A percentile compares a stretch with the other conserved stretches of the same genome.
Evolutionary conservation across 64 coral and sea anemone species (phyloP).

Genomic region (Stylophora pistillata): DNA sequence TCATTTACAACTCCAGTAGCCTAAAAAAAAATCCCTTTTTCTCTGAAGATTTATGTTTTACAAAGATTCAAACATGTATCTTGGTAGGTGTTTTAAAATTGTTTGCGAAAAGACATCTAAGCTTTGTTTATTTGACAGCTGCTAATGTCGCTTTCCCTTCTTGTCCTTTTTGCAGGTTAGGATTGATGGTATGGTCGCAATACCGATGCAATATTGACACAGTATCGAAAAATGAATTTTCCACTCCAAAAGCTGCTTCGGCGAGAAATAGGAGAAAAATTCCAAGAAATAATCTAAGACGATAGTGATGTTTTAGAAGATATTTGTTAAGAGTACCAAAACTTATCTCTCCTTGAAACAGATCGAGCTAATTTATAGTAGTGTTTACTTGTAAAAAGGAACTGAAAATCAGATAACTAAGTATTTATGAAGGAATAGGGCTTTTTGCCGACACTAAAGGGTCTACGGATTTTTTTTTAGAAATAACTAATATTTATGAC

Average conservation of each 20-base stretch:
- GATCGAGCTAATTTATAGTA: neutral
- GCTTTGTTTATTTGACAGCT: neutral
- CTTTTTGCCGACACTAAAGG: neutral
- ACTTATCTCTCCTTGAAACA: neutral
- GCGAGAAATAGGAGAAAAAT: neutral
- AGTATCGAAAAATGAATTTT: neutral
- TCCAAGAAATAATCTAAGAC: neutral
- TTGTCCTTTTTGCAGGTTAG: neutral
- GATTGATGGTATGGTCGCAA: neutral
- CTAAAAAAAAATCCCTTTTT: no score
- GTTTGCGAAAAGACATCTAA: neutral
- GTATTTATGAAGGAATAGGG: neutral
- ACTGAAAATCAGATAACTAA: neutral
- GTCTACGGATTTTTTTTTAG: neutral
- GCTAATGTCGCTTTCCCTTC: neutral
- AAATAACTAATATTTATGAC: neutral
- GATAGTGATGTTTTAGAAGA: constrained; percentile 1
- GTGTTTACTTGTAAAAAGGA: neutral
- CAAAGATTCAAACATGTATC: no score
- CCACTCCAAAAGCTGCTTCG: neutral
- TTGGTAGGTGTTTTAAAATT: no score
- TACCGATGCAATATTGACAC: neutral
- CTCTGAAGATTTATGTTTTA: no score
- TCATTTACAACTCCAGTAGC: no score
- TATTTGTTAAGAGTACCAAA: neutral